Evolutionary conservation across 1,140 invertebrate species (phyloP), one percentile per base, ranked within the genome.

Genomic region (Drosophila varians): DNA sequence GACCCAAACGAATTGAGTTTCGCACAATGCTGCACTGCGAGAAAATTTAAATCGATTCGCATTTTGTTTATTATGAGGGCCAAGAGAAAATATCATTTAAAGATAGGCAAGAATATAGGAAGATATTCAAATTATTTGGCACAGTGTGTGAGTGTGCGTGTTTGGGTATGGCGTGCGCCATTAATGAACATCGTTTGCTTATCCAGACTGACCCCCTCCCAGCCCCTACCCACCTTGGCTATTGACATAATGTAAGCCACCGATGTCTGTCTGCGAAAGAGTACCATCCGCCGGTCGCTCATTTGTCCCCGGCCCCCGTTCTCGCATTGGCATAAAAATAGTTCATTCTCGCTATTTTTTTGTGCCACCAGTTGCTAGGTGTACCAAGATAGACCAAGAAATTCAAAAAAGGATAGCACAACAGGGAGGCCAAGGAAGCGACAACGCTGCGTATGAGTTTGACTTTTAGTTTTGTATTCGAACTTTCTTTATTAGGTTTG

Each of bases 141-240:
- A 18, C 16, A 28, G 60, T 53, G 47, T n/a, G n/a, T n/a, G n/a
- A n/a, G n/a, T n/a, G n/a, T n/a, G n/a, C n/a, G n/a, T n/a, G n/a
- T n/a, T n/a, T n/a, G n/a, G n/a, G n/a, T 65, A 46, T 84, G 76
- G 80, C 79, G 79, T 84, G 80, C 80, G 79, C 75, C 79, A 79
- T 86, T 84, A 84, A 84, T 84, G 79, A 79, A 84, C 80, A 72
- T 68, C 80, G 75, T 83, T 83, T 79, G 79, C 80, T 86, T 83
- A 79, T 83, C 80, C 75, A 83, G 79, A 83, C 79, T 77, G 74
- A 46, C 48, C 26, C 43, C n/a, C 25, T 6, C 3, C 0, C 7
- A 11, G 14, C 16, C 12, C 18, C 21, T n/a, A 4, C 23, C 45
- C 31, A 60, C 72, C 82, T 65, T 70, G 62, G 66, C 73, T 70